Evolutionary conservation across 2,888 invertebrate genomes (phyloP).

Genomic region (Scelioninae gen. 1): DNA sequence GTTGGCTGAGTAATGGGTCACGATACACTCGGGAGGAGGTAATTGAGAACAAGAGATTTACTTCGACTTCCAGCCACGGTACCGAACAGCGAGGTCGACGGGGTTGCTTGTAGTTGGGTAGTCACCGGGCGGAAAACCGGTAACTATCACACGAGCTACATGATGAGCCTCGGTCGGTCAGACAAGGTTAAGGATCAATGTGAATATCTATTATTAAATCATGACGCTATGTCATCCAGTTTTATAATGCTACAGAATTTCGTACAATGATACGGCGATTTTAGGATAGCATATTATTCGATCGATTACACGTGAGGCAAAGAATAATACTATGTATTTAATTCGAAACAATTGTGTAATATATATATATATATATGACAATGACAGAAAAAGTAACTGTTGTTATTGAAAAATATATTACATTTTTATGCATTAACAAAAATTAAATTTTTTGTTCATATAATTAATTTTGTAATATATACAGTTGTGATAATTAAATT

Average conservation of each 20-base stretch:
- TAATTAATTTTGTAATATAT: too few species aligned
- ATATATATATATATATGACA: neutral
- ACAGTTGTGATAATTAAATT: too few species aligned
- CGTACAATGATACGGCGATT: constrained; percentile 41
- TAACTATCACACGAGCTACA: constrained; percentile 67
- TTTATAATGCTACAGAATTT: constrained; percentile 50
- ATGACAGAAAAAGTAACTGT: neutral
- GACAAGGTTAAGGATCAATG: constrained; percentile 63
- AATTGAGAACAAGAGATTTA: constrained; percentile 84
- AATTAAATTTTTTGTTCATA: too few species aligned
- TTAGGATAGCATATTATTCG: constrained; percentile 38
- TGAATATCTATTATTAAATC: constrained; percentile 67
- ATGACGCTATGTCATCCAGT: constrained; percentile 47
- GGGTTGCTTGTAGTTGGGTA: constrained; percentile 67
- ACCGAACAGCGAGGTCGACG: constrained; percentile 61
- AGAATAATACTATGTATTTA: constrained; percentile 22
- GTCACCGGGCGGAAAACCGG: constrained; percentile 64
- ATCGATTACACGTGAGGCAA: constrained; percentile 34
- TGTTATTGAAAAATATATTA: neutral
- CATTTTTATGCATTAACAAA: too few species aligned
- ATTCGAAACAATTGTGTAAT: constrained; percentile 14
- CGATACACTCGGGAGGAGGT: constrained; percentile 76
- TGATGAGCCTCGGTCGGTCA: constrained; percentile 66
- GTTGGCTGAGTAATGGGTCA: constrained; percentile 70
- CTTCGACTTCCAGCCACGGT: constrained; percentile 73